Percentiles rank a stretch among this genome's conserved stretches.
These are phyloP conservation scores for Sturnus vulgaris DNA, from an alignment of 2,113 vertebrate species.

Conservation along the genomic window DNA sequence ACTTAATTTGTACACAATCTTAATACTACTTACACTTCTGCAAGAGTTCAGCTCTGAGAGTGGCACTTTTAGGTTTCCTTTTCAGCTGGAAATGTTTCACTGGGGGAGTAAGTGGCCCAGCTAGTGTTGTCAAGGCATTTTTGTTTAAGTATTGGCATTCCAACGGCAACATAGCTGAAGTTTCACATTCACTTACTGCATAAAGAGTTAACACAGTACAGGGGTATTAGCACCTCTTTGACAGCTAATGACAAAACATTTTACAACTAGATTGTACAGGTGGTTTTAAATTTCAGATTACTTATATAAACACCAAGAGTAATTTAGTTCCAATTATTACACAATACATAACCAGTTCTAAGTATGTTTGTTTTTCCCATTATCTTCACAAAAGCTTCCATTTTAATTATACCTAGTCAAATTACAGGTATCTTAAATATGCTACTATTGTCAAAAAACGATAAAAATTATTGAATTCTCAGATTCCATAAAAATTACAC, in stretches of 20 bases:
- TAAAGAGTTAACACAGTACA: conserved; percentile 4
- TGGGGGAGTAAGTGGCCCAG: conserved; percentile 92
- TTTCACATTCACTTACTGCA: conserved; percentile 92
- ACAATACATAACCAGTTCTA: not conserved
- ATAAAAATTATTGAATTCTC: not conserved
- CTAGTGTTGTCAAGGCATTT: conserved; percentile 90
- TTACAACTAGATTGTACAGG: not conserved
- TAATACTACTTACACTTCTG: conserved; percentile 89
- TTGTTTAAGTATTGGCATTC: conserved; percentile 99
- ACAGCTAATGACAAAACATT: not conserved
- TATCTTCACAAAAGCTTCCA: not conserved
- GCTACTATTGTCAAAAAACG: not conserved
- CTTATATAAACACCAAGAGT: not conserved
- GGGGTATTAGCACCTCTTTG: not conserved
- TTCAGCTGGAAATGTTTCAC: conserved; percentile 98
- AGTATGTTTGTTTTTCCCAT: not conserved
- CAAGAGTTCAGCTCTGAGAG: conserved; percentile 92
- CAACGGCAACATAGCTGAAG: conserved; percentile 92
- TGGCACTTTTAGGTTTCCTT: conserved; percentile 97
- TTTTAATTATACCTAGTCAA: not conserved
- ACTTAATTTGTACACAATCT: not conserved
- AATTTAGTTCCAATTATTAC: not conserved
- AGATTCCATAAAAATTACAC: not conserved
- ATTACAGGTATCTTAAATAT: not conserved
- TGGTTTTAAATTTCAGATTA: not conserved